Base-by-base conservation (phyloP, 2,113 vertebrate genomes). In the Halichoeres trimaculatus region DNA sequence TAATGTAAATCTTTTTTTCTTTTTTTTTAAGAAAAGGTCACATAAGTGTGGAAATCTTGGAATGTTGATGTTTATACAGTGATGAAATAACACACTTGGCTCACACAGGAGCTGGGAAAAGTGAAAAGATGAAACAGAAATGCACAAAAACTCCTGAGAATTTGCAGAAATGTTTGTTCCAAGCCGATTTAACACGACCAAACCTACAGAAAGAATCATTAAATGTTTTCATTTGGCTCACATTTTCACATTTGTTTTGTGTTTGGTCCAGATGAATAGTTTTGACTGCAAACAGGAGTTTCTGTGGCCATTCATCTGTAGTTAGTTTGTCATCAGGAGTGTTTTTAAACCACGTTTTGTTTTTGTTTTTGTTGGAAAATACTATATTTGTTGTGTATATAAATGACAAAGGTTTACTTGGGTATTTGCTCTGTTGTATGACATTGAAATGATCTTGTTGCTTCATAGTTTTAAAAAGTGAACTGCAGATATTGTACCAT, bases 321-420 rank as follows among this genome's bases (percentile, higher is more conserved):
- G 47, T 56, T 70, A 36, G 53, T 80, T 86, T 84, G 22, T 20
- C 30, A 20, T 50, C 20, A 12, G 8, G 56, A 67, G n/a, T 30
- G 14, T 78, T 80, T 82, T 52, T 77, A 64, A 78, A 16, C 5
- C 36, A 35, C 58, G 1, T 70, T 55, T 56, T 41, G 41, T 56
- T 11, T 57, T 0, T 70, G 64, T 58, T 60, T 51, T 19, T 75
- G 43, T 17, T 77, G 8, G 2, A 45, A 79, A 16, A 2, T 76
- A 41, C 5, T 23, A 53, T 74, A 60, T 47, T 51, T 67, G 13
- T 65, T 16, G 58, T 89, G 64, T 87, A 83, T 26, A 75, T 74
- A 78, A 57, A 36, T 53, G 67, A 76, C 74, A 73, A 61, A 73
- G 58, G 24, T 36, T 14, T 13, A 54, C n/a, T 52, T 81, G 11